These are phyloP conservation scores for Chloroclysta siterata DNA, from an alignment of 2,888 invertebrate species.

Conservation along the genomic window DNA sequence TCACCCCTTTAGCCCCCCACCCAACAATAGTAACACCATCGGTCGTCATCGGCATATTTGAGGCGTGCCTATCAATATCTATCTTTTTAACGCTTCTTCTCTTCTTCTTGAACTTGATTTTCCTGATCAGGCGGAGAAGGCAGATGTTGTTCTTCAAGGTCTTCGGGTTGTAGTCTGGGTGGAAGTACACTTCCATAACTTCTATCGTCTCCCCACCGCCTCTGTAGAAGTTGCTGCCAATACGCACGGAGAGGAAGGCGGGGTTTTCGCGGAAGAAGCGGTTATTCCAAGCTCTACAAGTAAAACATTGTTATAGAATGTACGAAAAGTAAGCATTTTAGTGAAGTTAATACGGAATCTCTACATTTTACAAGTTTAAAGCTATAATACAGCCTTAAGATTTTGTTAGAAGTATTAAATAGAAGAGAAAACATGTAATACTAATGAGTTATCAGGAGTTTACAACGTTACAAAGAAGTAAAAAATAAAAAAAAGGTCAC, in stretches of 20 bases:
- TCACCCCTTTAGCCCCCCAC: slow-evolving; percentile 70
- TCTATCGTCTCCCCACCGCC: slow-evolving; percentile 64
- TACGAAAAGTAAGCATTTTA: no score
- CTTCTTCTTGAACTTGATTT: slow-evolving; percentile 47
- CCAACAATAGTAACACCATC: slow-evolving; percentile 64
- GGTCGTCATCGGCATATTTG: slow-evolving; percentile 51
- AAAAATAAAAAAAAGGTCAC: neutral
- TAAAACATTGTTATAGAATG: slow-evolving; percentile 42
- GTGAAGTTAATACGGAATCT: no score
- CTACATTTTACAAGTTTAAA: no score
- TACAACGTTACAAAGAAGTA: neutral
- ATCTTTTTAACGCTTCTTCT: slow-evolving; percentile 60
- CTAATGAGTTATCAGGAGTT: no score
- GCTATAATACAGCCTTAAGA: no score
- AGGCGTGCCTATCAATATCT: slow-evolving; percentile 53
- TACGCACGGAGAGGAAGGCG: slow-evolving; percentile 64
- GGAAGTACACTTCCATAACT: slow-evolving; percentile 67
- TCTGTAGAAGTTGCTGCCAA: slow-evolving; percentile 65
- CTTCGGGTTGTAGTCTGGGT: slow-evolving; percentile 65
- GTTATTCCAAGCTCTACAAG: slow-evolving; percentile 72
- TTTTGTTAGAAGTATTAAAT: no score
- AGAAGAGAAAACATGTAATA: no score
- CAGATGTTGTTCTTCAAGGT: slow-evolving; percentile 65
- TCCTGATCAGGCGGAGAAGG: slow-evolving; percentile 57
- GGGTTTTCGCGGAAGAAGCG: slow-evolving; percentile 74